Base-by-base conservation (phyloP, 2,888 invertebrate genomes). In the Neoascia interrupta region DNA sequence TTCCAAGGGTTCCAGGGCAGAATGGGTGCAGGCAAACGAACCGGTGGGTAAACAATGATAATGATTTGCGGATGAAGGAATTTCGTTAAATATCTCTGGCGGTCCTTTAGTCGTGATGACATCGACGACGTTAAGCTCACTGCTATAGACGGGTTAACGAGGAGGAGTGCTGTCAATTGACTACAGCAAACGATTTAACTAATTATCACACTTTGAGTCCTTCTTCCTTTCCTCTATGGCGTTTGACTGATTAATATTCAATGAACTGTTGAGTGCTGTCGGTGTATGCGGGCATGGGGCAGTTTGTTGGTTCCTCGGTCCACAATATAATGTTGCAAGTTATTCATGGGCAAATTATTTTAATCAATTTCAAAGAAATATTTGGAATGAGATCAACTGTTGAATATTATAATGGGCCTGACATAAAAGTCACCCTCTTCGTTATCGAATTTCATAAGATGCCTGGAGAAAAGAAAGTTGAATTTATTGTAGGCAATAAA, bases 201-300 rank as follows among this genome's bases (percentile, higher is more conserved):
- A 76, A 70, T 76, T 76, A 76, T 53, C 49, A 70, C 58, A 39
- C 70, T 70, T 23, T 15, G 36, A 34, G 51, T n/a, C 34, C 21
- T 61, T 49, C 39, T 23, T 10, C 34, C 15, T 61, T 58, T 41
- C 18, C 68, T 5, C 10, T 15, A 36, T 18, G 39, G 31, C 41
- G 21, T 60, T 51, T 49, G 49, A 49, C 72, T 73, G 16, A 73
- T 73, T 58, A 73, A 64, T 64, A 73, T 73, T 73, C 64, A 66
- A 66, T 53, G 58, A 37, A 60, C 41, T 23, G 58, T n/a, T n/a
- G n/a, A n/a, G n/a, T n/a, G n/a, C n/a, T n/a, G n/a, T n/a, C n/a
- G n/a, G n/a, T n/a, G n/a, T n/a, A n/a, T n/a, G n/a, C n/a, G n/a
- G n/a, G n/a, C n/a, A n/a, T n/a, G n/a, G n/a, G n/a, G n/a, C n/a